Conservation (phyloP, 2,888 invertebrate genomes). For the Caenorhabditis uteleia region DNA sequence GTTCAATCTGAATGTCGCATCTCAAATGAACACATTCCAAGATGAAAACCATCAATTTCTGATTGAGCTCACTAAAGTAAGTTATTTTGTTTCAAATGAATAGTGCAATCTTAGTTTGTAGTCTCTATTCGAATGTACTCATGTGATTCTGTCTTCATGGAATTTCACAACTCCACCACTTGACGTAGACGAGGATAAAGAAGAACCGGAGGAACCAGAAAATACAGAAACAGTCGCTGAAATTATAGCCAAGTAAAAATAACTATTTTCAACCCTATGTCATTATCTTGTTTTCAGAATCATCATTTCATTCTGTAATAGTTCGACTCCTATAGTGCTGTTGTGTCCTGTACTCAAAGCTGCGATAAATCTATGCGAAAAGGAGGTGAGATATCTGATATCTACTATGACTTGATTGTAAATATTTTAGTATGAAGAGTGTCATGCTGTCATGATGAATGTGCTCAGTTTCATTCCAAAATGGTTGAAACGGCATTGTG, state of each 20-base stretch:
- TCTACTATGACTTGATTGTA: neutral
- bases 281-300: slow-evolving; percentile 6
- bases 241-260: slow-evolving; percentile 7
- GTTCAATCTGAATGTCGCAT: slow-evolving; percentile 16
- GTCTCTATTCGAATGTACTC: slow-evolving; percentile 15
- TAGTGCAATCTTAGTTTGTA: neutral
- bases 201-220: slow-evolving; percentile 1
- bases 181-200: slow-evolving; percentile 22
- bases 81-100: neutral
- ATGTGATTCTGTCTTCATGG: slow-evolving; percentile 13
- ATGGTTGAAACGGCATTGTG: slow-evolving; percentile 21
- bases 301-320: slow-evolving; percentile 22
- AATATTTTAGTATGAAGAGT: slow-evolving; percentile 17
- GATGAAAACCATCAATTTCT: slow-evolving; percentile 15
- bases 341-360: slow-evolving; percentile 9
- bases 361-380: slow-evolving; percentile 18
- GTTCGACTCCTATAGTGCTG: slow-evolving; percentile 14
- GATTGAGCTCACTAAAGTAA: slow-evolving; percentile 8
- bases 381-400: neutral
- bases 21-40: slow-evolving; percentile 5
- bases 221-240: slow-evolving; percentile 4
- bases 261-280: neutral
- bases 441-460: slow-evolving; percentile 6
- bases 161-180: slow-evolving; percentile 13
- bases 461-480: slow-evolving; percentile 24